Evolutionary conservation across 2,113 vertebrate species (phyloP), one percentile per base, ranked within the genome.

Genomic region (Bucco capensis): DNA sequence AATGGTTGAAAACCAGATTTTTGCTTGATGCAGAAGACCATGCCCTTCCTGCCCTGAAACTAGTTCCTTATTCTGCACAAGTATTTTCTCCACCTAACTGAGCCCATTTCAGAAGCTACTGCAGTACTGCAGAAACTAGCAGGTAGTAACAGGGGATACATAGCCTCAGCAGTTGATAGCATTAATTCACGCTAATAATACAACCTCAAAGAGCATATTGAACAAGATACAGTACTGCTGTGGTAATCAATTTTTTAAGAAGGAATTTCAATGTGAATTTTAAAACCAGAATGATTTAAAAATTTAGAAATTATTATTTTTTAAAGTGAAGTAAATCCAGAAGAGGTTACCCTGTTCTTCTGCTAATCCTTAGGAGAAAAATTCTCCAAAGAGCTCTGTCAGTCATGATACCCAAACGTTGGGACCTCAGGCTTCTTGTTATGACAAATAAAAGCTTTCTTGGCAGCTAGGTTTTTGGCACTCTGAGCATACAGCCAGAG

Each of bases 121-220:
- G 62, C 87, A 88, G 61, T 24, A 60, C 19, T 88, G 61, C 61
- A 94, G 81, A 90, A 94, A 83, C 46, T 60, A 88, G 80, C 91
- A 96, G 94, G 73, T 93, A 88, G 80, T 83, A 94, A 90, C 86
- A 94, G 93, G 75, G 81, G 88, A 92, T 50, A 69, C 81, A 71
- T 7, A 92, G 44, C 87, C 82, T 60, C 91, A 84, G 92, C 70
- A 83, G 89, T 56, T 95, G 90, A 74, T 75, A 86, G 88, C 83
- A 94, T 96, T 96, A 96, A 96, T 92, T 95, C 94, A 87, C 53
- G 65, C 66, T 92, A 93, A 96, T 95, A 93, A 94, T 93, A 91
- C 96, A 95, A 89, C 92, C 89, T 95, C 91, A 94, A 96, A 86
- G 96, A 96, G 95, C 92, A 94, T 94, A 94, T 57, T 1, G 6